These are phyloP conservation scores for Metallyticus violacea DNA, from an alignment of 2,888 invertebrate species.

Conservation along the genomic window DNA sequence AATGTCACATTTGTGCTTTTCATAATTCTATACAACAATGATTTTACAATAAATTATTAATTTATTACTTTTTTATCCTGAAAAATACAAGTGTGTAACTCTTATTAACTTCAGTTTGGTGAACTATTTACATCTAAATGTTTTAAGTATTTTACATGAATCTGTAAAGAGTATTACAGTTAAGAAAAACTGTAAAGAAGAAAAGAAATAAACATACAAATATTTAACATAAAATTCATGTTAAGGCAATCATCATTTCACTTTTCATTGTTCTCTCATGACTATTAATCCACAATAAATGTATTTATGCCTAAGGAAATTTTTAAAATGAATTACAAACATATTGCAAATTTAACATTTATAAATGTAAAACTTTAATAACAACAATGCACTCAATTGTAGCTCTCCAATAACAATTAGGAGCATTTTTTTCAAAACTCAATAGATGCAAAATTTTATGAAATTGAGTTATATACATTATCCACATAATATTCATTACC, in stretches of 20 bases:
- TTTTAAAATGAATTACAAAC: background rate
- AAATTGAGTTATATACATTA: no score
- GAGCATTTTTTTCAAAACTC: no score
- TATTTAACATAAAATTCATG: background rate
- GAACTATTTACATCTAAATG: background rate
- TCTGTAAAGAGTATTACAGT: background rate
- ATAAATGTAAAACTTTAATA: background rate
- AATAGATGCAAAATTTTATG: no score
- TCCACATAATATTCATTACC: no score
- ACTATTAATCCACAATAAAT: background rate
- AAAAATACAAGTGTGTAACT: background rate
- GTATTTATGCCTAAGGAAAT: background rate
- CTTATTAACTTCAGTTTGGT: background rate
- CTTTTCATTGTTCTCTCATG: background rate
- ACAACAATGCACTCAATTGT: background rate
- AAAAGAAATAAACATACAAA: background rate
- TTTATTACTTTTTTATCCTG: background rate
- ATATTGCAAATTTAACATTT: background rate
- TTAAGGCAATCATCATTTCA: background rate
- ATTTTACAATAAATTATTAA: no score
- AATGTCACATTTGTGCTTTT: background rate
- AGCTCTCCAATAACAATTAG: no score
- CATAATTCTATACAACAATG: background rate
- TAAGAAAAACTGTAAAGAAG: background rate
- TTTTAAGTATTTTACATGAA: background rate